Base-by-base conservation (phyloP, 2,888 invertebrate species). In the Patella ulyssiponensis region DNA sequence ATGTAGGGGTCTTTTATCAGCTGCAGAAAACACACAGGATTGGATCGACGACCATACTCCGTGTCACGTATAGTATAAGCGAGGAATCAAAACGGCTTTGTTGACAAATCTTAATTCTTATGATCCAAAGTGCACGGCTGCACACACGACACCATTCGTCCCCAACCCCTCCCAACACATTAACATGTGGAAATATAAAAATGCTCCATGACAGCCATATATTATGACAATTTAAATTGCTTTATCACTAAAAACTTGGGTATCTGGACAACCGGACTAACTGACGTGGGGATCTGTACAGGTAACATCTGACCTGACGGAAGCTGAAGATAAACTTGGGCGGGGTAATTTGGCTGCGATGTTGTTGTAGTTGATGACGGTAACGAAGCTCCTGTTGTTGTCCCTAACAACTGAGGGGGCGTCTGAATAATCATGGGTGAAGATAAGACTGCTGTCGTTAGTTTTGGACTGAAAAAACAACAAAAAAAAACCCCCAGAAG, bases 261-360 rank as follows among this genome's bases (percentile, higher is more conserved):
- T 58, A 77, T 44, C 33, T 58, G 70, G 44, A 77, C 76, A 33
- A 73, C 69, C n/a, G 75, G 69, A 23, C 44, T 70, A 64, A 51
- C 70, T 64, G 80, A 70, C 15, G 81, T 70, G 51, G 82, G 86
- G 53, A 93, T 87, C 78, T 92, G 92, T 82, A 93, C 85, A 15
- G 90, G 91, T 56, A 91, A 91, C 71, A 93, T 89, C 86, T 93
- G 92, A 11, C 94, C 94, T 87, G 92, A 92, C 5, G 93, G 92
- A 44, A 93, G 92, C 87, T 93, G 93, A 71, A 94, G 86, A 58
- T 93, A 87, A 27, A 94, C 89, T 83, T 93, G 93, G 80, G 93
- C 84, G 33, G 85, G 80, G 77, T 84, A 85, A 77, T 79, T 81
- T 27, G 78, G 78, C 23, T 75, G 78, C 15, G 54, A 27, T 23